Percentiles rank a stretch among this genome's conserved stretches.
Evolutionary conservation across 53 echinoderm and acorn worm genomes (phyloP).

Genomic region (Temnopleurus reevesii): DNA sequence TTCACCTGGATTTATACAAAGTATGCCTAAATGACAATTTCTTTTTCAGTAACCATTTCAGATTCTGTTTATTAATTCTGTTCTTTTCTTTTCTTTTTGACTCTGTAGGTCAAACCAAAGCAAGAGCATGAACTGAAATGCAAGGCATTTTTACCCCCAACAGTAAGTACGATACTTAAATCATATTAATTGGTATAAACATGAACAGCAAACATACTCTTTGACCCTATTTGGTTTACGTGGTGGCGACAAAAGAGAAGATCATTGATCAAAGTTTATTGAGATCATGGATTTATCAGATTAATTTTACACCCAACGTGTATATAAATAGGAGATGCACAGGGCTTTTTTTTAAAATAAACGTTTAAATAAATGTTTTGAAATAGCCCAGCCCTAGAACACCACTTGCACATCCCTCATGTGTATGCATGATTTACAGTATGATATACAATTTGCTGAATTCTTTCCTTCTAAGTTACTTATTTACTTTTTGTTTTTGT

Average conservation of each 20-base stretch:
- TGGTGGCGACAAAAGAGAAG: neutral
- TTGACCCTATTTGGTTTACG: neutral
- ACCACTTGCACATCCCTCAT: too few species aligned
- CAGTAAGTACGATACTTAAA: conserved; percentile 75
- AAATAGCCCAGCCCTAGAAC: too few species aligned
- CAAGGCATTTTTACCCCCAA: conserved; percentile 88
- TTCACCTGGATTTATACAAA: too few species aligned
- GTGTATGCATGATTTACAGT: too few species aligned
- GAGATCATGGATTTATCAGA: neutral
- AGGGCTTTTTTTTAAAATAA: too few species aligned
- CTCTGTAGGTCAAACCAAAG: conserved; percentile 74
- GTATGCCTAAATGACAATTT: too few species aligned
- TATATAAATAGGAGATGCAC: neutral
- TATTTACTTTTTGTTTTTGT: too few species aligned
- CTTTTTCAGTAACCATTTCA: too few species aligned
- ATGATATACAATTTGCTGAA: too few species aligned
- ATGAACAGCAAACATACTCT: neutral
- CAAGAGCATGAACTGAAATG: conserved; percentile 93
- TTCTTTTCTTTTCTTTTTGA: neutral
- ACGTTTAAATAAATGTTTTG: too few species aligned
- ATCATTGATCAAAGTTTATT: conserved; percentile 3
- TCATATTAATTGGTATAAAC: neutral
- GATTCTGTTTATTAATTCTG: neutral
- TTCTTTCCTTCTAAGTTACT: too few species aligned
- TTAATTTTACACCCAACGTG: too few species aligned